Evolutionary conservation across 2,888 invertebrate species (phyloP), one percentile per base, ranked within the genome.

Genomic region (Cyrtodaria siliqua): DNA sequence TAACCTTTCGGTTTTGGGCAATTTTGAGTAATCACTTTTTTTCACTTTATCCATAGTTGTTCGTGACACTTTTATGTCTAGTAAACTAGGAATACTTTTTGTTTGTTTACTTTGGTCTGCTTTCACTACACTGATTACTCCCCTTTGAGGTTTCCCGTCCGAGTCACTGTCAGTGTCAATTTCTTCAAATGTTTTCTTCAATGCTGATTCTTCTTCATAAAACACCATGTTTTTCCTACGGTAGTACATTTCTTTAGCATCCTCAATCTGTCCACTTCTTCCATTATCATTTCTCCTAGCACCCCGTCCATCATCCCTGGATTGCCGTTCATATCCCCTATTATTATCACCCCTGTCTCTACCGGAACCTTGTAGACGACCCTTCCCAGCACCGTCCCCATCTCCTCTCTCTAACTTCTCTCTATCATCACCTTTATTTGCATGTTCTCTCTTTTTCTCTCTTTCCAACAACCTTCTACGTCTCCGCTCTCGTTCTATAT

Each of bases 401-500:
- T 66, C 42, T 27, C 20, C 44, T 50, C 42, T 55, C 9, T 42
- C 53, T 42, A 16, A 66, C 44, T 53, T 53, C 23, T 38, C 29
- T 18, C 27, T 62, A 42, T 66, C 68, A 47, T 61, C 56, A 52
- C 52, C 50, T 52, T 33, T 27, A 20, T 18, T 16, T 44, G 44
- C 16, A 44, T 20, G 4, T 16, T 6, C 44, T 62, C 44, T 66
- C 33, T 40, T 14, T 33, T 59, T 44, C 61, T 57, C 67, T 64
- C 72, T 70, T 44, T 67, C 70, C 47, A 69, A 64, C 29, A 78
- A 44, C 33, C 71, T 49, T 60, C 84, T 73, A 57, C 82, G 67
- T 56, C 81, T 62, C 24, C 83, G 66, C 62, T 85, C 86, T 38
- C 79, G 44, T 56, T 83, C 84, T 66, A 86, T 83, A 60, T 86